Conservation (phyloP, 2,113 vertebrate genomes). For the Psophia crepitans region DNA sequence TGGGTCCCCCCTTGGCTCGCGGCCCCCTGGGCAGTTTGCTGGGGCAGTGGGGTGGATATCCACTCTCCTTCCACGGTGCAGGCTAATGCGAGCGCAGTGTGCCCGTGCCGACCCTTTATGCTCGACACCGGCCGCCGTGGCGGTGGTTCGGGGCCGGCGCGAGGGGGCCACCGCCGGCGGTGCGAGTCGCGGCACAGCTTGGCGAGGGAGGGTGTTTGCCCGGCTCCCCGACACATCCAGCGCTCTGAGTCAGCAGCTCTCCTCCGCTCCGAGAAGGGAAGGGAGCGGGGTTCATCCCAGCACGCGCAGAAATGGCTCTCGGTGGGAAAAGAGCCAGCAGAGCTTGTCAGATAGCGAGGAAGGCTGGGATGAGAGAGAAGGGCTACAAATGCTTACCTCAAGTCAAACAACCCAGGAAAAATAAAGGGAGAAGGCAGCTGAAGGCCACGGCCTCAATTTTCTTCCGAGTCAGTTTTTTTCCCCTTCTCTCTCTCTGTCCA, state of each 20-base stretch:
- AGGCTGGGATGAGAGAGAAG: not conserved
- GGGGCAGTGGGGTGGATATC: too few species aligned
- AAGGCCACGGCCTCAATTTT: slow-evolving; percentile 37
- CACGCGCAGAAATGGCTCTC: not conserved
- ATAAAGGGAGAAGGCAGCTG: not conserved
- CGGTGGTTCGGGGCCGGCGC: too few species aligned
- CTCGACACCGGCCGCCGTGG: accelerated
- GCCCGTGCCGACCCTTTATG: not conserved
- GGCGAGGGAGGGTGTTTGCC: not conserved
- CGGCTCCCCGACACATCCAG: not conserved
- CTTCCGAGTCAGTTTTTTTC: not conserved
- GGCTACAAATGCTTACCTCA: not conserved
- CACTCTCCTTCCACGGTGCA: not conserved
- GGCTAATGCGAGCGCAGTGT: not conserved
- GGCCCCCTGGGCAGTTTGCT: not conserved
- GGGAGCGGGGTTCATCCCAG: not conserved
- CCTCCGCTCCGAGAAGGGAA: not conserved
- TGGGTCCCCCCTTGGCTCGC: not conserved
- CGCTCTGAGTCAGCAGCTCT: not conserved
- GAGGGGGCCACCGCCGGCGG: not conserved
- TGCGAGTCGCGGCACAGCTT: not conserved
- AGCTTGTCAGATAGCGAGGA: not conserved
- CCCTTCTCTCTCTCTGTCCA: not conserved
- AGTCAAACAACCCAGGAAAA: slow-evolving; percentile 3
- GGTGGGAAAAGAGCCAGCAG: not conserved